Conservation (phyloP, 1,140 invertebrate genomes). For the Brachionus sp. region DNA sequence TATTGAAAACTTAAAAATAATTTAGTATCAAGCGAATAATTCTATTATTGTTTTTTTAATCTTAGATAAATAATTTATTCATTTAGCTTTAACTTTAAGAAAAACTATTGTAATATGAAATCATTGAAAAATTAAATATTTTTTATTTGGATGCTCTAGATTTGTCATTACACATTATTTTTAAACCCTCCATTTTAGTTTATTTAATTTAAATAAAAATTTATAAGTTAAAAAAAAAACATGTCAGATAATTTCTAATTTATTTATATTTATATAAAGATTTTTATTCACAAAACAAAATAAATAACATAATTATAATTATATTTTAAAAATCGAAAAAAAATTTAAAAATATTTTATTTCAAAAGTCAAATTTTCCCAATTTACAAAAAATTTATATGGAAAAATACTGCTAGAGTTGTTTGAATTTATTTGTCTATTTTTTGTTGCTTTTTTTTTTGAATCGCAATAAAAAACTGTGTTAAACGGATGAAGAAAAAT, state of each 20-base stretch:
- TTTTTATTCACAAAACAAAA: no score
- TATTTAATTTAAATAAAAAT: no score
- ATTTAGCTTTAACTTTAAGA: neutral
- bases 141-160: no score
- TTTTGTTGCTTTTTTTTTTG: constrained; percentile 4
- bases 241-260: no score
- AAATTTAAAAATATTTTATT: constrained; percentile 8
- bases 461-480: neutral
- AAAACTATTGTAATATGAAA: no score
- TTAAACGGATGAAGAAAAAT: constrained; percentile 5
- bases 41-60: neutral
- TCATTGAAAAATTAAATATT: no score
- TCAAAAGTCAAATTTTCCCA: constrained; percentile 27
- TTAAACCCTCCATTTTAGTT: no score
- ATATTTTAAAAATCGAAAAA: neutral
- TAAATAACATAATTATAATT: no score
- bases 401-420: neutral
- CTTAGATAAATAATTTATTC: constrained; percentile 10
- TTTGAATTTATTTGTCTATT: neutral
- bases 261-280: no score
- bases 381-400: constrained; percentile 37
- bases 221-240: no score
- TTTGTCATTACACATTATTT: no score
- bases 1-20: neutral
- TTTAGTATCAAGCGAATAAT: neutral